Percentiles rank a stretch among this genome's conserved stretches.
Evolutionary conservation across 2,797 vertebrate species (phyloP).

Genomic region (Anomalospiza imberbis): DNA sequence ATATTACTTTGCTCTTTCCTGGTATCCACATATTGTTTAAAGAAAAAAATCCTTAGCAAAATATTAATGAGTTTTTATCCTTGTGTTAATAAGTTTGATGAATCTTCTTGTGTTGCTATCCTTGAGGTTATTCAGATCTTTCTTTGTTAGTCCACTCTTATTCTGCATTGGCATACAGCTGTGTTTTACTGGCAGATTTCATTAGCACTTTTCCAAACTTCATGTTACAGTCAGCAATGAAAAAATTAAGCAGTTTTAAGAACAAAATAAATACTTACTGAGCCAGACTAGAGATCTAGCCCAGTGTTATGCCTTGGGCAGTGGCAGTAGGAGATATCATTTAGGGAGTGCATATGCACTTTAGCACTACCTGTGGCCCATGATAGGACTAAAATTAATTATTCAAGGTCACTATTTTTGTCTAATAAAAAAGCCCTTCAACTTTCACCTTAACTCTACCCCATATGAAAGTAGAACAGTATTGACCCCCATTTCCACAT

Average conservation of each 20-base stretch:
- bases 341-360: rapidly evolving
- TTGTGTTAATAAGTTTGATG: background rate
- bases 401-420: background rate
- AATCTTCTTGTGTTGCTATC: background rate
- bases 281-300: background rate
- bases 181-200: background rate
- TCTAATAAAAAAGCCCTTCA: background rate
- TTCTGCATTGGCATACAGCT: background rate
- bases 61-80: background rate
- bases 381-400: background rate
- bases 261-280: background rate
- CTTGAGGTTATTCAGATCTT: background rate
- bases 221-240: background rate
- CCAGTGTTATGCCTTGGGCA: background rate
- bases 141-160: background rate
- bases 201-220: background rate
- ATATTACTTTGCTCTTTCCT: background rate
- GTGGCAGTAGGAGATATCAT: background rate
- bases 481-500: background rate
- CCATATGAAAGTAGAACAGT: background rate
- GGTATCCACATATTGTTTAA: background rate
- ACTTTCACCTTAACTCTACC: background rate
- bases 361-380: background rate
- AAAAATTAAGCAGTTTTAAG: background rate
- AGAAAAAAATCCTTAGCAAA: background rate